Evolutionary conservation across 2,113 vertebrate genomes (phyloP), one percentile per base, ranked within the genome.

Genomic region (Holacanthus passer): DNA sequence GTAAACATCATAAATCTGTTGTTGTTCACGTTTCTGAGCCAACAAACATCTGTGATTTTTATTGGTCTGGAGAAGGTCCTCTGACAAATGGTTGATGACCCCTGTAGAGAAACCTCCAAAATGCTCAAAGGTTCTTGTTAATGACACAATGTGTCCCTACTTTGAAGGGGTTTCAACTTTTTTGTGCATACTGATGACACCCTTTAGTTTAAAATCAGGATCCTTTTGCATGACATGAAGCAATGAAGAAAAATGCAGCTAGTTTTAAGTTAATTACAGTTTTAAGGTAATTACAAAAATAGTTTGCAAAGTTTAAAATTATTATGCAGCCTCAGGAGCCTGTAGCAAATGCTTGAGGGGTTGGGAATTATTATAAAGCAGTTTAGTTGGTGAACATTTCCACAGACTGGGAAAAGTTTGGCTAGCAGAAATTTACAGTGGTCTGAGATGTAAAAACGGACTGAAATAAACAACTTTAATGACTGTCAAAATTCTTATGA

Each of bases 401-500:
- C 39, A 29, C 80, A 37, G 35, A 13, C 62, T 32, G 65, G 55
- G 27, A 52, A 67, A 59, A 7, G 1, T 69, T 58, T 64, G 32
- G 32, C 45, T 43, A 58, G 52, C 19, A 79, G 20, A 82, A 56
- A 37, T 47, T 4, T 55, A 29, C 20, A 45, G 32, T 66, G 24
- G 37, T 67, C 48, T 48, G 43, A 83, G 32, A 69, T 22, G 22
- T 53, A 39, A 84, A 79, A 63, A 0, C 19, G 43, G 50, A 47
- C 31, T 67, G 76, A 82, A 66, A 87, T 83, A 75, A 82, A 80
- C 71, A 76, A 79, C 65, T 81, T 73, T 52, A 90, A 90, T 48
- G 31, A 66, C 60, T 13, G 65, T 65, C 29, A 29, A 17, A 69
- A 69, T 75, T 83, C 69, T 52, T 19, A 45, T 1, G 22, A 78